Evolutionary conservation across 2,113 vertebrate species (phyloP).

Genomic region (Anser brachyrhynchus): DNA sequence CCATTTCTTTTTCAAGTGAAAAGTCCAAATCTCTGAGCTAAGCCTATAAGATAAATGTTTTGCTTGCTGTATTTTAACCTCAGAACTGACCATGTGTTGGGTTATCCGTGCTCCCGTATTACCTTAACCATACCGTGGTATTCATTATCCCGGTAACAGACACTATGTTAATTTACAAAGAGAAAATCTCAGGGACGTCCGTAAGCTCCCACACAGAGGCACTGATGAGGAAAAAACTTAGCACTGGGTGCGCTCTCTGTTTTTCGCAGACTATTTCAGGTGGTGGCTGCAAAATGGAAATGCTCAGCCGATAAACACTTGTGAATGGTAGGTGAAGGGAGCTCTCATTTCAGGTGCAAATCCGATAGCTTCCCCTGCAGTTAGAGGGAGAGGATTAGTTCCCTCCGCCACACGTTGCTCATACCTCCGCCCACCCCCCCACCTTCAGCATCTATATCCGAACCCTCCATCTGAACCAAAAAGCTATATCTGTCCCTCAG

Average conservation of each 20-base stretch:
- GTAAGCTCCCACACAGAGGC: neutral
- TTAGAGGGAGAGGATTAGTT: constrained; percentile 49
- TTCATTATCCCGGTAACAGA: neutral
- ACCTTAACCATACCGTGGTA: neutral
- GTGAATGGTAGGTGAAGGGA: constrained; percentile 24
- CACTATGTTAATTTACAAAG: neutral
- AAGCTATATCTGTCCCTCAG: constrained; percentile 68
- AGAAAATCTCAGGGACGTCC: neutral
- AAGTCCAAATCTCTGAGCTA: neutral
- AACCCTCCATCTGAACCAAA: constrained; percentile 70
- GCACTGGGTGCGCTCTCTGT: neutral
- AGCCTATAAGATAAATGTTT: neutral
- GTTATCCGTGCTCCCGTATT: neutral
- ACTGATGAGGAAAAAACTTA: neutral
- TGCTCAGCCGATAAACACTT: constrained; percentile 26
- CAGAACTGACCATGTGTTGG: neutral
- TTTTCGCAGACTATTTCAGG: constrained; percentile 43
- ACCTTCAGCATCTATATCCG: constrained; percentile 42
- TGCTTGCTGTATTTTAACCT: neutral
- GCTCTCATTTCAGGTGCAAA: constrained; percentile 51
- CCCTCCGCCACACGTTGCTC: neutral
- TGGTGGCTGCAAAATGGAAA: constrained; percentile 39
- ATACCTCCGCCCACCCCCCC: neutral
- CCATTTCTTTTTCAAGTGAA: neutral
- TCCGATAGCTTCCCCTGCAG: neutral